Conservation (phyloP, 2,113 vertebrate genomes). For the Caracal caracal region DNA sequence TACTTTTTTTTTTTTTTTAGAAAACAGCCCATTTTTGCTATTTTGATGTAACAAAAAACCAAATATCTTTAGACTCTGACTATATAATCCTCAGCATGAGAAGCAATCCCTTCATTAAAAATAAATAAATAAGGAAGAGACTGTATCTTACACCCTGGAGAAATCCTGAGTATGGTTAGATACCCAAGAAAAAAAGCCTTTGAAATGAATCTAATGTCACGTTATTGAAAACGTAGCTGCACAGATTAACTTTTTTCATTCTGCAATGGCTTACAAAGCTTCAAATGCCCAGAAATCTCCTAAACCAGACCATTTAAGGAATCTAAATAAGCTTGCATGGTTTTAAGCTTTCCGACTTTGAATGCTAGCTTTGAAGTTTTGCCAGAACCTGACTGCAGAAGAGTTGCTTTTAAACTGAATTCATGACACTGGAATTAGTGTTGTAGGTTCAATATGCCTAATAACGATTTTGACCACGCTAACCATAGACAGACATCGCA, state of each 20-base stretch:
- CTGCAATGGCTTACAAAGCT: slow-evolving; percentile 78
- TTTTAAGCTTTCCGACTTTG: slow-evolving; percentile 85
- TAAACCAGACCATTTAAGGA: slow-evolving; percentile 82
- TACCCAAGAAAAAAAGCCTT: slow-evolving; percentile 67
- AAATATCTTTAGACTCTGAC: background rate
- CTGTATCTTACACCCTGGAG: slow-evolving; percentile 13
- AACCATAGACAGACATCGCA: slow-evolving; percentile 72
- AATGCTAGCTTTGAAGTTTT: slow-evolving; percentile 85
- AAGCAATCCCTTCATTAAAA: slow-evolving; percentile 63
- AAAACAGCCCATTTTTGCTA: background rate
- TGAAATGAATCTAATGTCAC: slow-evolving; percentile 76
- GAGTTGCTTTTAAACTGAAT: slow-evolving; percentile 81
- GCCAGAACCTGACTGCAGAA: slow-evolving; percentile 79
- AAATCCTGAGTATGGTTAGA: slow-evolving; percentile 58
- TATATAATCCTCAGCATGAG: background rate
- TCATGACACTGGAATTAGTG: slow-evolving; percentile 82
- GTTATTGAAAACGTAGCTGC: slow-evolving; percentile 74
- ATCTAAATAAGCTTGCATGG: slow-evolving; percentile 78
- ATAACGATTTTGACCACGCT: slow-evolving; percentile 79
- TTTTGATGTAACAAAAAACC: background rate
- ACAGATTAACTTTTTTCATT: slow-evolving; percentile 75
- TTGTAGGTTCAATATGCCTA: slow-evolving; percentile 73
- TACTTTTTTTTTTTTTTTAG: slow-evolving; percentile 8
- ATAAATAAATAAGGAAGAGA: background rate
- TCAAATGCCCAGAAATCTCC: slow-evolving; percentile 81